Base-by-base conservation (phyloP, 2,888 invertebrate species). In the Dendrolimus houi region DNA sequence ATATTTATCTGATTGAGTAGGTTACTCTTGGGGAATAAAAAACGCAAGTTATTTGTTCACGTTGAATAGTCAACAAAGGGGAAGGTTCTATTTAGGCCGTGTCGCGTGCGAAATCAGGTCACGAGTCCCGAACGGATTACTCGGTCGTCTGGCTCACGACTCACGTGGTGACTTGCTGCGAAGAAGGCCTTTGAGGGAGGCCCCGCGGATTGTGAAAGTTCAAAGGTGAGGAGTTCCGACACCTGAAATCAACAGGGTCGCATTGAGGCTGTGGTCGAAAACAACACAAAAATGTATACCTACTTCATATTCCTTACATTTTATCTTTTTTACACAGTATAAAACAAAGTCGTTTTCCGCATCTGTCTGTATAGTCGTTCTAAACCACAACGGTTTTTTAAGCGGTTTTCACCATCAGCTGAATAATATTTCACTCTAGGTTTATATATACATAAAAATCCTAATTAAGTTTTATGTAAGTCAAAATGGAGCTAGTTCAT, bases 131-230 rank as follows among this genome's bases (percentile, higher is more conserved):
- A 71, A 70, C 66, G 67, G 71, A 72, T 72, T 72, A 74, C 69
- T 65, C 59, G 60, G 62, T 63, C 61, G 65, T 63, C 56, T 62
- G 56, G 56, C 55, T 60, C 57, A 55, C 40, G 60, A 53, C 58
- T 58, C 59, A 53, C 17, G 63, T 56, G 57, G 56, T 65, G 66
- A 74, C 63, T 69, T 69, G 40, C 55, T 57, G 54, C 66, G 64
- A 70, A 59, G 58, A 67, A 66, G 60, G 63, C 60, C 64, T 67
- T 60, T 59, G 60, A 47, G 56, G 61, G 63, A 61, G 55, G 62
- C 58, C 59, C 56, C 61, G 59, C 63, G 70, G 68, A 69, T 73
- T 71, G 71, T 64, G 54, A 76, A 75, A 77, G 75, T 77, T 77
- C 72, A 75, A 73, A 78, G 76, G 73, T 78, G 68, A 74, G 72